Percentiles rank a stretch among this genome's conserved stretches.
Evolutionary conservation across 2,888 invertebrate species (phyloP).

Genomic region (Brachyptera risi): DNA sequence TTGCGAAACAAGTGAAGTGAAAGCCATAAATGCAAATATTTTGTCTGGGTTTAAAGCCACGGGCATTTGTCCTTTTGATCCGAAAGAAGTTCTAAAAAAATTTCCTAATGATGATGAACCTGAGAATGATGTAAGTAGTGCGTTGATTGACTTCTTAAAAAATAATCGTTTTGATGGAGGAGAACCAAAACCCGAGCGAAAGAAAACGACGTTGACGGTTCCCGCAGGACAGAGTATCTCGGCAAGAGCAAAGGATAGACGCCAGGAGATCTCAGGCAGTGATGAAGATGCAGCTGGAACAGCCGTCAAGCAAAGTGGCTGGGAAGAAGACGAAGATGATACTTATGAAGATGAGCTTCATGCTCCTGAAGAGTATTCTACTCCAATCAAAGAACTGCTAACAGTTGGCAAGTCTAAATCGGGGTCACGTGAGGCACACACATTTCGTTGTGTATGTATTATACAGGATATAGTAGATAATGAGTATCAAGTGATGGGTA

Average conservation of each 20-base stretch:
- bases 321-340: background rate
- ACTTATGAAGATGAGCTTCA: background rate
- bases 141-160: background rate
- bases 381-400: background rate
- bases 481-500: background rate
- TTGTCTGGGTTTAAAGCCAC: background rate
- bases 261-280: too few species aligned
- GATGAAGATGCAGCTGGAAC: too few species aligned
- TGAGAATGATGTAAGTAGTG: background rate
- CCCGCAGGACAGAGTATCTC: background rate
- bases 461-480: background rate
- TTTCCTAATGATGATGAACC: background rate
- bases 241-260: too few species aligned
- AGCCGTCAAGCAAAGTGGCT: too few species aligned
- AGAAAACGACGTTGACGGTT: background rate
- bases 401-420: background rate
- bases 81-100: background rate
- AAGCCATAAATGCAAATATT: background rate
- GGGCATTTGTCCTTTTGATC: background rate
- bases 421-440: background rate
- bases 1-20: background rate
- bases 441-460: background rate
- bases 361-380: background rate
- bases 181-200: background rate
- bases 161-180: background rate